Evolutionary conservation across 53 echinoderm and acorn worm species (phyloP).

Genomic region (Echinarachnius parma): DNA sequence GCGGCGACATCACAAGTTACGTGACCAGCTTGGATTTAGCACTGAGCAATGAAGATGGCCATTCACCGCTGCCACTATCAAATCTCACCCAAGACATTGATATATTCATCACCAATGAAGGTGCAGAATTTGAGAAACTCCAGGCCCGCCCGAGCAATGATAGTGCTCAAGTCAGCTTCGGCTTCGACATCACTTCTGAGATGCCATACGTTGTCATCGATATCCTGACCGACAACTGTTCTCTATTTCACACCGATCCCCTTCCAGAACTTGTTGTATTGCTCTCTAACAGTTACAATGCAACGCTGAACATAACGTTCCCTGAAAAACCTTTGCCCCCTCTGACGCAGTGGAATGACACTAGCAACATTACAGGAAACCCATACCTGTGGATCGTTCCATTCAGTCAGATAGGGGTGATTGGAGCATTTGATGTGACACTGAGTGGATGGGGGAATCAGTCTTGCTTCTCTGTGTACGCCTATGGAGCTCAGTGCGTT

Average conservation of each 20-base stretch:
- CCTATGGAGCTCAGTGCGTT: conserved; percentile 65
- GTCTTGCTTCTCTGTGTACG: conserved; percentile 36
- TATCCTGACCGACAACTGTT: neutral
- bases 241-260: neutral
- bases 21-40: conserved; percentile 63
- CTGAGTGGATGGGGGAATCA: conserved; percentile 20
- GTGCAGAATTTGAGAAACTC: neutral
- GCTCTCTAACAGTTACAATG: neutral
- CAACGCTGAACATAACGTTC: conserved; percentile 19
- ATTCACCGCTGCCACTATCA: conserved; percentile 40
- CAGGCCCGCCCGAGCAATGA: neutral
- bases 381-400: conserved; percentile 48
- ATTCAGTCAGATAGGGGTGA: conserved; percentile 27
- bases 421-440: conserved; percentile 3
- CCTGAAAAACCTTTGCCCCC: conserved; percentile 12
- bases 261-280: neutral
- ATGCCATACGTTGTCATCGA: conserved; percentile 20
- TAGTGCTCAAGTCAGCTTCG: neutral
- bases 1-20: conserved; percentile 58
- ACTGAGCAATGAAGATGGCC: conserved; percentile 9
- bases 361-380: conserved; percentile 42
- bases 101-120: conserved; percentile 55
- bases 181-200: conserved; percentile 31
- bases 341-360: conserved; percentile 45
- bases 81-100: conserved; percentile 56